A percentile compares a stretch with the other conserved stretches of the same genome.
These are phyloP conservation scores for Mola mola DNA, from an alignment of 2,113 vertebrate genomes.

Conservation along the genomic window DNA sequence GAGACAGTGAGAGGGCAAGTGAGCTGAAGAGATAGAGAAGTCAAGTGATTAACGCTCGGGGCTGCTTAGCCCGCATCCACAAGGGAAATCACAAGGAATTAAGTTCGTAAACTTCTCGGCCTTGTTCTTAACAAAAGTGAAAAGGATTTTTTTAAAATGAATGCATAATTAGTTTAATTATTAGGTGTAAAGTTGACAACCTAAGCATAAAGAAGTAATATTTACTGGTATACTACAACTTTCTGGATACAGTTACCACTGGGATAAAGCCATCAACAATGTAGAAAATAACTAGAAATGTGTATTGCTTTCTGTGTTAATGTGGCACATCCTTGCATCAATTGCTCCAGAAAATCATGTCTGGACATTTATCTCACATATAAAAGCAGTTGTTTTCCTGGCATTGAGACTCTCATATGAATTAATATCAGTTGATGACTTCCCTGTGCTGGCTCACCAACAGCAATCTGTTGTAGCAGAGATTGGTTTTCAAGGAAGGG, in stretches of 20 bases:
- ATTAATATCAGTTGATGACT: too few relatives aligned
- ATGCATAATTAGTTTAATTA: slow-evolving; percentile 69
- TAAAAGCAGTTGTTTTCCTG: neutral
- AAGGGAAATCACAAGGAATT: slow-evolving; percentile 81
- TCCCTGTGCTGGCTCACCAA: too few relatives aligned
- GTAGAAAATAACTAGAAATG: too few relatives aligned
- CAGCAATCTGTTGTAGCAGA: too few relatives aligned
- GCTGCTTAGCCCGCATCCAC: slow-evolving; percentile 74
- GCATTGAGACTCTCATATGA: too few relatives aligned
- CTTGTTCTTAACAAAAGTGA: slow-evolving; percentile 66
- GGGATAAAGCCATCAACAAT: neutral
- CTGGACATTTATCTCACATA: neutral
- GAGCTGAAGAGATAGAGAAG: slow-evolving; percentile 73
- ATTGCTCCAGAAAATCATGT: neutral
- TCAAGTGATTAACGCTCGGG: slow-evolving; percentile 76
- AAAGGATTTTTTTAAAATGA: slow-evolving; percentile 65
- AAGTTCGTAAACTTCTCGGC: slow-evolving; percentile 77
- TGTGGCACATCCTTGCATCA: too few relatives aligned
- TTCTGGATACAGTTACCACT: slow-evolving; percentile 1
- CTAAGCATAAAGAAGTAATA: neutral
- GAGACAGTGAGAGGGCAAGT: slow-evolving; percentile 75
- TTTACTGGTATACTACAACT: slow-evolving; percentile 13
- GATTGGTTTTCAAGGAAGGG: too few relatives aligned
- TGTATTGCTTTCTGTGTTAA: too few relatives aligned
- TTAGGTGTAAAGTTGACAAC: slow-evolving; percentile 65